Conservation (phyloP, 2,797 vertebrate genomes). For the Crocodylus rhombifer region DNA sequence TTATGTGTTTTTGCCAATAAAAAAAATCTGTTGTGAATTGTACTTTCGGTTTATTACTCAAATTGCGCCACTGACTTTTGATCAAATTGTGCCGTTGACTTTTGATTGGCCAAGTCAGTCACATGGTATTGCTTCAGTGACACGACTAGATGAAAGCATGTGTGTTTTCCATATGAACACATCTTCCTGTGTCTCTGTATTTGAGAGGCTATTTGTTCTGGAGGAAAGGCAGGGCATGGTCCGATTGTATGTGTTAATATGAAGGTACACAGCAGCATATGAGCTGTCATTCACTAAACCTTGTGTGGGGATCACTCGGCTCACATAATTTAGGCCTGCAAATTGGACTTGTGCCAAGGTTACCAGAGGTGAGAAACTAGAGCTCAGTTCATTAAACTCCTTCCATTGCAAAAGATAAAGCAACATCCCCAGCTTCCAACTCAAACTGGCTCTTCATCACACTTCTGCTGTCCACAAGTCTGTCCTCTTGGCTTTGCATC, state of each 20-base stretch:
- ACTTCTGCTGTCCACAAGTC: fast-evolving
- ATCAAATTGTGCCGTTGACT: neutral
- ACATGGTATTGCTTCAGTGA: neutral
- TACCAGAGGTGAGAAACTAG: conserved; percentile 53
- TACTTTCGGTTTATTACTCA: neutral
- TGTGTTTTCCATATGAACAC: neutral
- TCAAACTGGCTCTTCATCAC: fast-evolving
- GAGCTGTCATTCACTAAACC: conserved; percentile 19
- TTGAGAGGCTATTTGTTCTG: neutral
- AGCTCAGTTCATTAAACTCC: conserved; percentile 54
- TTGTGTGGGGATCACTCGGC: neutral
- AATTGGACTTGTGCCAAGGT: conserved; percentile 63
- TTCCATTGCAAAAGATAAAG: fast-evolving
- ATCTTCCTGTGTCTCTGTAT: neutral
- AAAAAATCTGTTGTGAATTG: conserved; percentile 14
- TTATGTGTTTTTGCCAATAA: neutral
- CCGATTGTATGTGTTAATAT: neutral
- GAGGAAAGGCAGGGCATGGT: neutral
- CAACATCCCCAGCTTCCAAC: neutral
- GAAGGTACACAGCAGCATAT: fast-evolving
- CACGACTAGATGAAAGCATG: neutral
- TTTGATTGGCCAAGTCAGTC: neutral
- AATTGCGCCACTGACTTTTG: neutral
- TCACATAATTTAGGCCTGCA: conserved; percentile 58
- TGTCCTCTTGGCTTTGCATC: fast-evolving